A percentile compares a stretch with the other conserved stretches of the same genome.
phyloP scores from a whole-genome alignment of 2,888 invertebrate genomes.

The Monochamus alternatus region DNA sequence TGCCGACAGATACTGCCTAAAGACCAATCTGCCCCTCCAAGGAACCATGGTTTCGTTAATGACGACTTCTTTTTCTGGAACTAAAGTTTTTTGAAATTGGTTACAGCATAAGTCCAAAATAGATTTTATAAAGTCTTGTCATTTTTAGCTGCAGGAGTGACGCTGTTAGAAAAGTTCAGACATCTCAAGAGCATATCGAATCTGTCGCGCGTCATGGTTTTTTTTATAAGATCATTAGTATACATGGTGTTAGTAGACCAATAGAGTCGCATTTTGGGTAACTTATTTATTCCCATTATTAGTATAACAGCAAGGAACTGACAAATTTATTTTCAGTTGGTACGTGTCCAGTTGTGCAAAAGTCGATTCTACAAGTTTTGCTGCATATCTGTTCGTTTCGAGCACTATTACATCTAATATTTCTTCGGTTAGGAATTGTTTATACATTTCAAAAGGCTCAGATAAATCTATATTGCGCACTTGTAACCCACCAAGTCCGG shows the following conservation, averaged over 20 bases:
- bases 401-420: conserved; percentile 1
- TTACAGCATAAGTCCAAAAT: conserved; percentile 28
- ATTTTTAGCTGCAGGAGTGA: not conserved
- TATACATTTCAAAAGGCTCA: too few relatives aligned
- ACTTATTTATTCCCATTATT: conserved; percentile 17
- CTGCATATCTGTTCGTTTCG: not conserved
- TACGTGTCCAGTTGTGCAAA: not conserved
- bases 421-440: not conserved
- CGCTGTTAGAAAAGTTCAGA: conserved; percentile 25
- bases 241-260: conserved; percentile 32
- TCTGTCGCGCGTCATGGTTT: conserved; percentile 33
- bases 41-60: too few relatives aligned
- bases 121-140: conserved; percentile 4
- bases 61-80: not conserved
- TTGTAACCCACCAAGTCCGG: conserved; percentile 3
- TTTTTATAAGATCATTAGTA: conserved; percentile 17
- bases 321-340: not conserved
- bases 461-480: not conserved
- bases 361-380: not conserved
- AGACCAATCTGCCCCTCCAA: too few relatives aligned
- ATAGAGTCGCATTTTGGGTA: conserved; percentile 36
- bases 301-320: not conserved
- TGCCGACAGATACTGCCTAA: too few relatives aligned
- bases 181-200: conserved; percentile 33
- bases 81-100: conserved; percentile 28